phyloP scores from a whole-genome alignment of 1,140 invertebrate species.

The Caenorhabditis briggsae region DNA sequence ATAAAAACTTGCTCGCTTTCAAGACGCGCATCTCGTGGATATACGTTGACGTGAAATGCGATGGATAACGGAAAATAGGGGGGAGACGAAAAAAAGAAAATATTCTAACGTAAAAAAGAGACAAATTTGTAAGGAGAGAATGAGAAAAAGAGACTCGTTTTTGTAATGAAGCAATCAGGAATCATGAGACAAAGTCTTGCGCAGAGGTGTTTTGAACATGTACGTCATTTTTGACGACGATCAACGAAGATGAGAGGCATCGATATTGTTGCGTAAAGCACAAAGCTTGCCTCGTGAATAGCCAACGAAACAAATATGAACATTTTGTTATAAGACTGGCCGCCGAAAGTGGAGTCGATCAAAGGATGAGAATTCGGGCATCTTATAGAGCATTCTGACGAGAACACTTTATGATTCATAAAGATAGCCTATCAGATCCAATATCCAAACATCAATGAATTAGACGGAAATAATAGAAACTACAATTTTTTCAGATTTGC shows the following conservation, averaged over 20 bases:
- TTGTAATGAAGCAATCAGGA: constrained; percentile 19
- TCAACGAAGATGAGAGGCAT: constrained; percentile 26
- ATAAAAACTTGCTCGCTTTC: constrained; percentile 39
- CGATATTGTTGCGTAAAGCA: constrained; percentile 19
- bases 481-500: constrained; percentile 25
- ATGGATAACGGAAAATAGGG: background rate
- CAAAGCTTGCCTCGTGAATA: constrained; percentile 20
- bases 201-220: constrained; percentile 44
- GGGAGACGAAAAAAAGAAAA: background rate
- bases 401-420: too few relatives aligned
- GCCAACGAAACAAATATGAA: constrained; percentile 20
- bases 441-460: too few relatives aligned
- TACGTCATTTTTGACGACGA: constrained; percentile 35
- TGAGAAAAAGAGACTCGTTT: constrained; percentile 1
- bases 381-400: too few relatives aligned
- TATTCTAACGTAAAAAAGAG: constrained; percentile 26
- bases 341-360: background rate
- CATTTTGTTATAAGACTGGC: background rate
- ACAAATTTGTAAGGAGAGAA: background rate
- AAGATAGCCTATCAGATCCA: too few relatives aligned
- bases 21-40: constrained; percentile 41
- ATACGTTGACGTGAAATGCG: constrained; percentile 44
- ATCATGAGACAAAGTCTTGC: constrained; percentile 22
- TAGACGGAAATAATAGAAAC: background rate
- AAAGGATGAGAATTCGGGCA: too few relatives aligned